Percentiles rank a stretch among this genome's conserved stretches.
These are phyloP conservation scores for Alauda arvensis DNA, from an alignment of 2,797 vertebrate species.

Conservation along the genomic window DNA sequence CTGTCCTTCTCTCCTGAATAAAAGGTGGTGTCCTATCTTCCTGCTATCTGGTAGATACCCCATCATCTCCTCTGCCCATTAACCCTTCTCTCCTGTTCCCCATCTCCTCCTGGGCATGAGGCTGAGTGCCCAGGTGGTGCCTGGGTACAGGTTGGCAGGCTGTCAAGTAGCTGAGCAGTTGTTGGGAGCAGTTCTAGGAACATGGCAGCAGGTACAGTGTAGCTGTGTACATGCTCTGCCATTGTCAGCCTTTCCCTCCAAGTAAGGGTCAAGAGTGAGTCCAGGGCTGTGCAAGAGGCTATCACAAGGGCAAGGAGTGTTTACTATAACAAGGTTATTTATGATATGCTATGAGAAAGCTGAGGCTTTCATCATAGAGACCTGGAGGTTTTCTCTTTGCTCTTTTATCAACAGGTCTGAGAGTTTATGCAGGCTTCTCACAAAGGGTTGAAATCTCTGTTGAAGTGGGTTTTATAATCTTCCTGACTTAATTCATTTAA, in stretches of 20 bases:
- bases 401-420: background rate
- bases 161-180: background rate
- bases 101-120: background rate
- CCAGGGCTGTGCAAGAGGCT: background rate
- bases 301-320: background rate
- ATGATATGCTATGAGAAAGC: background rate
- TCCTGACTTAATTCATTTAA: background rate
- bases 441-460: background rate
- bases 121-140: background rate
- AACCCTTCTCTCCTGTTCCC: background rate
- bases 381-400: background rate
- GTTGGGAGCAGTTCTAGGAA: background rate
- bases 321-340: conserved; percentile 1
- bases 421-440: background rate
- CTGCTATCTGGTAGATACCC: background rate
- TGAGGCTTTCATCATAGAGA: background rate
- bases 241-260: background rate
- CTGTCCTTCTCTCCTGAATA: background rate
- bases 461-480: background rate
- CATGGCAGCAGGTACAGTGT: accelerated
- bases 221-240: background rate
- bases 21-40: background rate
- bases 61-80: background rate
- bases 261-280: background rate
- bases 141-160: background rate